A percentile compares a stretch with the other conserved stretches of the same genome.
These are phyloP conservation scores for Isaurus tuberculatus DNA, from an alignment of 92 coral and sea anemone species.

Conservation along the genomic window DNA sequence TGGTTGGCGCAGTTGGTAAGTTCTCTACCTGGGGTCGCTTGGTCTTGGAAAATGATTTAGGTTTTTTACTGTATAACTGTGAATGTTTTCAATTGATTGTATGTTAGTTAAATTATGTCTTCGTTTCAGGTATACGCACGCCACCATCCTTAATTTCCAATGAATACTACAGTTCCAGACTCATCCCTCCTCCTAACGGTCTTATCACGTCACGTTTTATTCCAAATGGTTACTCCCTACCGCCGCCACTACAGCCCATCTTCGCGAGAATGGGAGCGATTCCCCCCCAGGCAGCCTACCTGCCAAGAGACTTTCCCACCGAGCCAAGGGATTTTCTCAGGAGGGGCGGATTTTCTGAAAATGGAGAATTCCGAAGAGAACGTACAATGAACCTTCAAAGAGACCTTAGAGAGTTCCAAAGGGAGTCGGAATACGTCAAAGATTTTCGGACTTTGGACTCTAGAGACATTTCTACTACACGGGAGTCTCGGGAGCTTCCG, in stretches of 20 bases:
- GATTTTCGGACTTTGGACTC: not conserved
- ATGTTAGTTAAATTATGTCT: not conserved
- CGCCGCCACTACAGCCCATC: constrained; percentile 40
- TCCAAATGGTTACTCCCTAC: constrained; percentile 28
- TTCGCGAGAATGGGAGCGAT: constrained; percentile 29
- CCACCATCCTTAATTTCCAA: constrained; percentile 31
- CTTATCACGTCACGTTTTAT: constrained; percentile 34
- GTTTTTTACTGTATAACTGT: too few species aligned
- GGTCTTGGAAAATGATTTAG: too few species aligned
- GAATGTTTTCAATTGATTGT: not conserved
- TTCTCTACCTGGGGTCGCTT: too few species aligned
- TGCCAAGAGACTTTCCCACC: constrained; percentile 36
- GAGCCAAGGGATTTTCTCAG: constrained; percentile 42
- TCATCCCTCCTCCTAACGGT: constrained; percentile 40
- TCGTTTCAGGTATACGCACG: constrained; percentile 28
- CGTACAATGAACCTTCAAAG: constrained; percentile 41
- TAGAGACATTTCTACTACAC: not conserved
- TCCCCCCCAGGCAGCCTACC: constrained; percentile 43
- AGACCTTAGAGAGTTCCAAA: not conserved
- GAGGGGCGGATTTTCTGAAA: constrained; percentile 17
- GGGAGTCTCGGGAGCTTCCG: not conserved
- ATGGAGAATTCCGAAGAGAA: constrained; percentile 38
- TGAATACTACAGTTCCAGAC: constrained; percentile 13
- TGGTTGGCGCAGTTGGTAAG: too few species aligned
- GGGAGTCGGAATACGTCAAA: constrained; percentile 3